Evolutionary conservation across 2,113 vertebrate species (phyloP), one percentile per base, ranked within the genome.

Genomic region (Malurus melanocephalus): DNA sequence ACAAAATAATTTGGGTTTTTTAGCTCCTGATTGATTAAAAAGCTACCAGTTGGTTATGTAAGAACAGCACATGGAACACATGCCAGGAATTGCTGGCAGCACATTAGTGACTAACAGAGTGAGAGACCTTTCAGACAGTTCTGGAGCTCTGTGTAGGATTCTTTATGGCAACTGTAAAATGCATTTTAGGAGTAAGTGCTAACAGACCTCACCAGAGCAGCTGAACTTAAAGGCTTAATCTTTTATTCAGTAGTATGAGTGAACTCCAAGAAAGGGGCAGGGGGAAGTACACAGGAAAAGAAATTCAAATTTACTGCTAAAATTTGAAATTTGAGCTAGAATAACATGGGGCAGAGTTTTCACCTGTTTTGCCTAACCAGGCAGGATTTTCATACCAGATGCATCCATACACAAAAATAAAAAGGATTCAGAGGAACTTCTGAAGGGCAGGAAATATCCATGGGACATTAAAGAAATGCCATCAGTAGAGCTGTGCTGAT

Each of bases 41-140:
- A 38, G 77, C 67, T 75, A 55, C 59, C 65, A 53, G 84, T 45
- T 53, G 68, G 75, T 87, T 94, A 64, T 46, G 45, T 52, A 87
- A 90, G 84, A 6, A 1, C n/a, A 76, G 80, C 69, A 89, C 51
- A 33, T 18, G 14, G n/a, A 90, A 81, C 26, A 16, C 80, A 55
- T 2, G 42, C 71, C 90, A 92, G 80, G 84, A 90, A 49, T 2
- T 93, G 67, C 62, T 96, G 86, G 92, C 90, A 95, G 59, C 35
- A 53, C 17, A 26, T 61, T 35, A 30, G 79, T 66, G 62, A 66
- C 82, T 76, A 35, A 18, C 71, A 84, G 20, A 88, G 43, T 20
- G 48, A 17, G 7, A 80, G 79, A 89, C 67, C 85, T 80, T 87
- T 40, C 51, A 52, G 16, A 80, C 77, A 64, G 65, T 64, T 75